Evolutionary conservation across 1,140 invertebrate genomes (phyloP), one percentile per base, ranked within the genome.

Genomic region (Brachionus paranguensis): DNA sequence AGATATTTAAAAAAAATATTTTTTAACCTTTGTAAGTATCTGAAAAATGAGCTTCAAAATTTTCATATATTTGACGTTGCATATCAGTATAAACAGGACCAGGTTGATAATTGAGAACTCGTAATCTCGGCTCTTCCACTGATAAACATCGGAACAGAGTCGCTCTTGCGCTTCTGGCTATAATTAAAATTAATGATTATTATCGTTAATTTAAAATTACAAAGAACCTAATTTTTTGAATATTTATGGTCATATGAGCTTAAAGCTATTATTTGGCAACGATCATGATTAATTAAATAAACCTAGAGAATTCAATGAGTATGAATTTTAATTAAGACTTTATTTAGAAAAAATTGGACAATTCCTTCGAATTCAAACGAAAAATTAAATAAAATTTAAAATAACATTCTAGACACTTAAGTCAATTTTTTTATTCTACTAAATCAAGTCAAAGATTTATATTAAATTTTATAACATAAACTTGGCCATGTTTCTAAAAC

Each of bases 1-100:
- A 37, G 6, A 74, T 45, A 20, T 24, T 50, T 20, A 33, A 6
- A 43, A 41, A 29, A 2, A 37, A 3, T 33, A 70, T 20, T 72
- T 45, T 41, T 24, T 24, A 79, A 79, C 76, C 76, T 55, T 41
- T 79, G 11, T 60, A 79, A 12, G n/a, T 10, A 2, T 24, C 45
- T 27, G n/a, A 53, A 17, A 53, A 76, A 17, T 20, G 33, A 10
- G 68, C 68, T 72, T 72, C 33, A 41, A 20, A 17, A 11, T 68
- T 68, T 68, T 50, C 72, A 24, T 78, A 33, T 60, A 85, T 83
- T 79, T 84, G 60, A 24, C 41, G 87, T 50, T 93, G 92, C 95
- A 98, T 98, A 70, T 94, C 93, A 0, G 96, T 98, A 85, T 95
- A 91, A 3, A 98, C 93, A 3, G 96, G 95, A 29, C 96, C 96